Conservation (phyloP, 2,113 vertebrate genomes). For the Girardinichthys multiradiatus region DNA sequence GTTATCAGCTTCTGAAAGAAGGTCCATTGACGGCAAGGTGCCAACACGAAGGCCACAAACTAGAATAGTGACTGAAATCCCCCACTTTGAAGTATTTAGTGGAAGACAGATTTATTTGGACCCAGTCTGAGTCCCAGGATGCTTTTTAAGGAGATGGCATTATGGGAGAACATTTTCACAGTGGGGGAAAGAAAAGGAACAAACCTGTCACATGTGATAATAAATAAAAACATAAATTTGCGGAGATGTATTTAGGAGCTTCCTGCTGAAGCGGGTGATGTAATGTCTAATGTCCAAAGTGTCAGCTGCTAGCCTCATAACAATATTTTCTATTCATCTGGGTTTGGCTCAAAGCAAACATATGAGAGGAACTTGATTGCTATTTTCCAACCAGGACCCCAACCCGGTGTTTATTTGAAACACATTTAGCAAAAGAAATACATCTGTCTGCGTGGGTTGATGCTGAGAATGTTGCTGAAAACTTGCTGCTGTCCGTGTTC, state of each 20-base stretch:
- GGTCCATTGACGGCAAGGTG: slow-evolving; percentile 57
- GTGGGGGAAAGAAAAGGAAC: slow-evolving; percentile 66
- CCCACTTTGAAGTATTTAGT: slow-evolving; percentile 58
- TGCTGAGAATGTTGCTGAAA: slow-evolving; percentile 29
- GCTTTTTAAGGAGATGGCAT: slow-evolving; percentile 62
- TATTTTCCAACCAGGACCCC: slow-evolving; percentile 48
- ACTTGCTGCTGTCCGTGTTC: slow-evolving; percentile 25
- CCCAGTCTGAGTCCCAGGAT: slow-evolving; percentile 24
- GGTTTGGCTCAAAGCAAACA: slow-evolving; percentile 66
- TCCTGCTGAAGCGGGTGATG: slow-evolving; percentile 60
- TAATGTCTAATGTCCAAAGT: slow-evolving; percentile 71
- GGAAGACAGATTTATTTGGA: slow-evolving; percentile 58
- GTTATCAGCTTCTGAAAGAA: slow-evolving; percentile 74
- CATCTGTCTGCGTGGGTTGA: slow-evolving; percentile 44
- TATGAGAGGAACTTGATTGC: slow-evolving; percentile 63
- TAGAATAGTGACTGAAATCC: slow-evolving; percentile 54
- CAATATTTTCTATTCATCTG: slow-evolving; percentile 70
- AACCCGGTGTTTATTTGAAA: slow-evolving; percentile 47
- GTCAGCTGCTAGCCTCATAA: slow-evolving; percentile 65
- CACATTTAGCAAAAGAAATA: slow-evolving; percentile 49
- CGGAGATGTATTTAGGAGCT: slow-evolving; percentile 53
- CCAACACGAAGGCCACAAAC: slow-evolving; percentile 69
- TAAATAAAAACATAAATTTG: slow-evolving; percentile 62
- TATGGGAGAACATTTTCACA: slow-evolving; percentile 68
- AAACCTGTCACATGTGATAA: slow-evolving; percentile 48